Evolutionary conservation across 2,888 invertebrate species (phyloP), one percentile per base, ranked within the genome.

Genomic region (Torymus tubicola): DNA sequence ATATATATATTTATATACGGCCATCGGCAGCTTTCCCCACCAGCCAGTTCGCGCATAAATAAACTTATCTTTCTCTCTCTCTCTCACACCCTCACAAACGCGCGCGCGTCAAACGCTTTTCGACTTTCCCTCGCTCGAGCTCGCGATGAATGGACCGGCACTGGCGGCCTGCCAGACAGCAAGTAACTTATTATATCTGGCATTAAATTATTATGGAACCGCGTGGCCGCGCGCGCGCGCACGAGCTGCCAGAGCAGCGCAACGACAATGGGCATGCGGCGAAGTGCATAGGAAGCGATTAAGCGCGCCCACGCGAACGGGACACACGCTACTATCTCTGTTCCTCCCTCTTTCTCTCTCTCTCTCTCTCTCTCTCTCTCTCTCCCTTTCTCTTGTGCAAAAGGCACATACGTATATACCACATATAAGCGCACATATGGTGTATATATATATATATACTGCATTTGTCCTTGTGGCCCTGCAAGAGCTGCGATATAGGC

Each of bases 141-240:
- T 24, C 24, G 24, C 88, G 86, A 89, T 89, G 90, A 90, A 90
- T 90, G 88, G 89, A 87, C 83, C 82, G 73, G 86, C 86, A 85
- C 86, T 90, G 90, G 90, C 90, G 87, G 81, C 64, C 85, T 83
- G 89, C 90, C 90, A 90, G 90, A 88, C 89, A 89, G 88, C 89
- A 87, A 90, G 90, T 90, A 89, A 90, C 90, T 90, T 90, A 90
- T 90, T 90, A 90, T 90, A 90, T 90, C 89, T 90, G 89, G 89
- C 90, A 89, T 90, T 90, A 90, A 90, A 90, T 90, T 90, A 90
- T 90, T 89, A 90, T 90, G 87, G 88, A 90, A 87, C 87, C 83
- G 87, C 87, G 82, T 2, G 52, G n/a, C n/a, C n/a, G n/a, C n/a
- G n/a, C n/a, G n/a, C n/a, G n/a, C n/a, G n/a, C n/a, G n/a, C n/a